Conservation (phyloP, 2,113 vertebrate species). For the Sigmodon hispidus region DNA sequence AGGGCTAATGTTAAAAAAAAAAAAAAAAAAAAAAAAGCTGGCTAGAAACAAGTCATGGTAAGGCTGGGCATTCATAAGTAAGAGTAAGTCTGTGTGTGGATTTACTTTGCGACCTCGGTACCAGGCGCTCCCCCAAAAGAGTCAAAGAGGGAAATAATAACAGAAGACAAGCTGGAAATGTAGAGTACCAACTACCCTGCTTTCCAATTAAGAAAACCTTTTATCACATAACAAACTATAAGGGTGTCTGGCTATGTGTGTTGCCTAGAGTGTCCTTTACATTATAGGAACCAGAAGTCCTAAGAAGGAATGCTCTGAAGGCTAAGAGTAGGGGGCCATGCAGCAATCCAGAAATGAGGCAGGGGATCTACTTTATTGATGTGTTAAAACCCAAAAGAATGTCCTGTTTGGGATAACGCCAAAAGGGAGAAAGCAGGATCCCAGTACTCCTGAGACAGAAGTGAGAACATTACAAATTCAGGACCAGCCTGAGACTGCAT, state of each 20-base stretch:
- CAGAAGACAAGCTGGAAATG: not conserved
- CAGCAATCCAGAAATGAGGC: not conserved
- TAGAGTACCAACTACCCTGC: not conserved
- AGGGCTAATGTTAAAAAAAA: too few species aligned
- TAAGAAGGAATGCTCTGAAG: slow-evolving; percentile 18
- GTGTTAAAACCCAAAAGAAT: not conserved
- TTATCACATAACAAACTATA: slow-evolving; percentile 23
- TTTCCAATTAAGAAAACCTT: slow-evolving; percentile 24
- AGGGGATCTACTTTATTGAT: not conserved
- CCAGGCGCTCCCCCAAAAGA: too few species aligned
- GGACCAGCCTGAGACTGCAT: not conserved
- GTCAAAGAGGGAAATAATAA: too few species aligned
- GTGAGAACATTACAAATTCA: not conserved
- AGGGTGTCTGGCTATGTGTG: not conserved
- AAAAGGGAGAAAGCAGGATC: not conserved
- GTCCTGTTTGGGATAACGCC: not conserved
- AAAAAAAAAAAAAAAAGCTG: too few species aligned
- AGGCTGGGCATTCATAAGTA: too few species aligned
- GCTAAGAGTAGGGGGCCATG: not conserved
- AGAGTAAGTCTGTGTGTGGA: too few species aligned
- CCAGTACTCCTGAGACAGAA: not conserved
- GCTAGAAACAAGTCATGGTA: too few species aligned
- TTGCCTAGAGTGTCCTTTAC: not conserved
- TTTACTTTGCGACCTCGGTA: too few species aligned
- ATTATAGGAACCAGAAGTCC: slow-evolving; percentile 30